Conservation (phyloP, 2,888 invertebrate genomes). For the Drosophila basisetae region DNA sequence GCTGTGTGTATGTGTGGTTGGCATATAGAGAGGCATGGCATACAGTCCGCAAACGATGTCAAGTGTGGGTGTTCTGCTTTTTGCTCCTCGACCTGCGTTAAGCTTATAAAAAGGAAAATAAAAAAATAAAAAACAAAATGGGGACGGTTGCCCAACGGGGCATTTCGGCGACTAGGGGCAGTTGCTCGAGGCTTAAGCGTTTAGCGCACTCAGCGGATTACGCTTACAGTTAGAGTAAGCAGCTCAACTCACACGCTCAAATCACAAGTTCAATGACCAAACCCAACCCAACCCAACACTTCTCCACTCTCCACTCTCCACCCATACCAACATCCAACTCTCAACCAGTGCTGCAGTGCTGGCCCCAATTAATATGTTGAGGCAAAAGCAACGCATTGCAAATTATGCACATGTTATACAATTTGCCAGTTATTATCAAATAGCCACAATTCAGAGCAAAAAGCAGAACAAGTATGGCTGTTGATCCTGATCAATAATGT, state of each 20-base stretch:
- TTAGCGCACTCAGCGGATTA: slow-evolving; percentile 60
- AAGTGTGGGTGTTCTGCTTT: slow-evolving; percentile 55
- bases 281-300: not conserved
- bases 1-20: slow-evolving; percentile 10
- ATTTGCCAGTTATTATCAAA: slow-evolving; percentile 4
- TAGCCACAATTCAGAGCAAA: not conserved
- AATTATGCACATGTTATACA: not conserved
- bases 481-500: not conserved
- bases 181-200: slow-evolving; percentile 28
- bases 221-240: slow-evolving; percentile 6
- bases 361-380: slow-evolving; percentile 15
- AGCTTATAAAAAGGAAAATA: slow-evolving; percentile 58
- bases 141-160: not conserved
- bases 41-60: slow-evolving; percentile 57
- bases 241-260: not conserved
- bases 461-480: not conserved
- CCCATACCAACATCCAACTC: not conserved
- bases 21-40: slow-evolving; percentile 33
- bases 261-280: not conserved
- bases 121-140: slow-evolving; percentile 1
- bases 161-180: not conserved
- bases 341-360: slow-evolving; percentile 1
- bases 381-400: not conserved
- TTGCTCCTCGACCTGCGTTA: slow-evolving; percentile 42
- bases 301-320: not conserved